A percentile compares a stretch with the other conserved stretches of the same genome.
Evolutionary conservation across 1,140 invertebrate genomes (phyloP).

Genomic region (Orius laevigatus): DNA sequence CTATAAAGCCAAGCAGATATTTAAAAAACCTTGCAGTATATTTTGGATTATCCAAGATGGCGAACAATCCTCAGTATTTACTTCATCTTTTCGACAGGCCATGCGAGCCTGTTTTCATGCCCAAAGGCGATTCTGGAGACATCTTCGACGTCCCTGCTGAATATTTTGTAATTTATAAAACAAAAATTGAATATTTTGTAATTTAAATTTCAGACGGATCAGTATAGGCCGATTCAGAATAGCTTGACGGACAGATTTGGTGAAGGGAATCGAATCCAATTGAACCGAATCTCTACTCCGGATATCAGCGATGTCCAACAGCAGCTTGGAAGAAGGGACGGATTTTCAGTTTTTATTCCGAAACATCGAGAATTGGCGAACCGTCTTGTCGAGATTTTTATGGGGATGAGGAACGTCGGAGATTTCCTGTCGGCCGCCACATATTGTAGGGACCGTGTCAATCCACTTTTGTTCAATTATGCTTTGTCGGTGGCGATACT

Average conservation of each 20-base stretch:
- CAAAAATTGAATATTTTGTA: too few species aligned
- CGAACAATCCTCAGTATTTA: constrained; percentile 5
- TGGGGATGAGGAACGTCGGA: constrained; percentile 17
- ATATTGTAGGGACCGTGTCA: constrained; percentile 25
- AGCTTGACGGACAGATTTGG: constrained; percentile 15
- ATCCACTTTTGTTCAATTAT: constrained; percentile 29
- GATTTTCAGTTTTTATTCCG: constrained; percentile 60
- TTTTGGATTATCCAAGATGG: neutral
- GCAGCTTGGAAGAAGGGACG: constrained; percentile 42
- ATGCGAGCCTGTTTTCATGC: constrained; percentile 48
- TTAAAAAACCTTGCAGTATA: too few species aligned
- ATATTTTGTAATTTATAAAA: constrained; percentile 31
- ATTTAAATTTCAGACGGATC: constrained; percentile 37
- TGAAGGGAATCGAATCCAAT: constrained; percentile 30
- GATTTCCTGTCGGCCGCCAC: constrained; percentile 25
- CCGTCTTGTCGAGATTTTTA: constrained; percentile 47
- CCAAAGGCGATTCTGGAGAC: constrained; percentile 39
- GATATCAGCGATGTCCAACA: constrained; percentile 42
- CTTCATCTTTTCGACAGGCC: constrained; percentile 51
- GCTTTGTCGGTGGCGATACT: constrained; percentile 26
- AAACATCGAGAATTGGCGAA: constrained; percentile 48
- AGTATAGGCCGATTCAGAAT: constrained; percentile 16
- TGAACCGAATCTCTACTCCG: constrained; percentile 41
- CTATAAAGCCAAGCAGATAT: too few species aligned
- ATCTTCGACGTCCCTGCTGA: constrained; percentile 41